Evolutionary conservation across 1,140 invertebrate genomes (phyloP), one percentile per base, ranked within the genome.

Genomic region (Hylyphantes graminicola): DNA sequence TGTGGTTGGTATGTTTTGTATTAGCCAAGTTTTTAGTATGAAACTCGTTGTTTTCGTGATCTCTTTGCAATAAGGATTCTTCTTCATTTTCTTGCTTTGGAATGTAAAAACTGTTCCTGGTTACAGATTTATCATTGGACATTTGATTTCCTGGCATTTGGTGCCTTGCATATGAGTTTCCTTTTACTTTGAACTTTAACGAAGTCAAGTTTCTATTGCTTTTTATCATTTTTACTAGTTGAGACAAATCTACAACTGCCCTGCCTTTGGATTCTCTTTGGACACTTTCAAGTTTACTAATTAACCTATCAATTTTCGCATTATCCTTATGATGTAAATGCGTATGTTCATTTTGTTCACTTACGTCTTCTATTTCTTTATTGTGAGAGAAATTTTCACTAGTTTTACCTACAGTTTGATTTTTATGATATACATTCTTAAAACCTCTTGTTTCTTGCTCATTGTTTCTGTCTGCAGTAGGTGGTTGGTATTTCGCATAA

Each of bases 231-330:
- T 83, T 83, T 51, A 83, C 17, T 10, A 83, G 57, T 7, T 83
- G 59, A 11, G 70, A 64, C 12, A 83, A 21, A 67, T 83, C 80
- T 57, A 83, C 53, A 1, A 83, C 70, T 15, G 80, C 72, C 48
- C 57, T 83, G 53, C 80, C 80, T 57, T 83, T 83, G 0, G 70
- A 50, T 13, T 75, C 72, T 54, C 55, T 75, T 48, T 83, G 70
- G 55, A 83, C 65, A 10, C 13, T 64, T 54, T 83, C 80, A 9
- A 83, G 21, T 57, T 83, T 83, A 11, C 65, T 83, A 61, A 83
- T 75, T 50, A 83, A 13, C 4, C 55, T 51, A n/a, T 83, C 61
- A 35, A 83, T 50, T 67, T 83, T 83, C 5, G 61, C 50, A 64
- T 19, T 65, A 50, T 70, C 77, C 50, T 70, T 65, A 7, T 50